Evolutionary conservation across 2,113 vertebrate species (phyloP), one percentile per base, ranked within the genome.

Genomic region (Taxidea taxus): DNA sequence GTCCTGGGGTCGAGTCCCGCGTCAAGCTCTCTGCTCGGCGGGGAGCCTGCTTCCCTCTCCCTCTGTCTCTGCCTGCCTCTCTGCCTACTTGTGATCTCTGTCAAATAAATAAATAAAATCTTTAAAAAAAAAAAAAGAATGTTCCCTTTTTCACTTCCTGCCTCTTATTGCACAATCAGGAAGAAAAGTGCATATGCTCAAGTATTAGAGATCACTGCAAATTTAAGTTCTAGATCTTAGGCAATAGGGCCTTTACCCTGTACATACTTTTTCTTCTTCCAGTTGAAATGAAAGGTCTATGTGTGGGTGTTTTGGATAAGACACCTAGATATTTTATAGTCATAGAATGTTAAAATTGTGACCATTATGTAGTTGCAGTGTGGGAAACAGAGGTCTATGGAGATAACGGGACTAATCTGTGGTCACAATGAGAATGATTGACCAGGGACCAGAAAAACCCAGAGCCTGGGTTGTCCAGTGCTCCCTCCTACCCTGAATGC

Each of bases 131-230:
- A n/a, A n/a, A n/a, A n/a, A 91, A 89, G 78, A 92, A 85, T 21
- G 80, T 98, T 97, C 97, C 80, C 56, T 29, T 94, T 98, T 97
- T 97, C 64, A 95, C 87, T 98, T 98, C 95, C 97, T 95, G 83
- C 74, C 80, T 44, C 94, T 87, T 89, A 60, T 84, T 97, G 64
- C 92, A 90, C 37, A 97, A 96, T 80, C 47, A 94, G 94, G 90
- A 97, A 97, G 89, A 95, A 97, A 89, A 86, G 34, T 94, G 27
- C 37, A 78, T 92, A 75, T 85, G 90, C n/a, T 89, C 70, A 92
- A 90, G 88, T 93, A 77, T 93, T 95, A 93, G 95, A 97, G 95
- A 95, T 95, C 77, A 94, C 86, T 80, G 49, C 56, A 95, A 84
- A 96, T 80, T 92, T 80, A 87, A 86, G 49, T 94, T 95, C n/a